Percentiles rank a stretch among this genome's conserved stretches.
Conservation (phyloP, 2,888 invertebrate species). For the Sericinus montela region DNA sequence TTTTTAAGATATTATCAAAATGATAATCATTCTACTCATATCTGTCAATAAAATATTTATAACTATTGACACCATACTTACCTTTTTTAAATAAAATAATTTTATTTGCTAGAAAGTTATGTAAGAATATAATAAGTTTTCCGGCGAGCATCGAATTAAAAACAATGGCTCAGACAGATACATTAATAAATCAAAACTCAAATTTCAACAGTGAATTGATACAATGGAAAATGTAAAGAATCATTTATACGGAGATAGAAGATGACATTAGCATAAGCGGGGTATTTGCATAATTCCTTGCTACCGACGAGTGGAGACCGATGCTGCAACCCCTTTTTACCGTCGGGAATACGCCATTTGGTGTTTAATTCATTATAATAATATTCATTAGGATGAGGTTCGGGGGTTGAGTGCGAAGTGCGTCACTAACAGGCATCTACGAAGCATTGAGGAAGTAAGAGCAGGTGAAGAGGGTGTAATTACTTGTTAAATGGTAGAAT, state of each 20-base stretch:
- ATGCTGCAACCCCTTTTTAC: slow-evolving; percentile 10
- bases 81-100: too few relatives aligned
- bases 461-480: not conserved
- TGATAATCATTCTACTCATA: too few relatives aligned
- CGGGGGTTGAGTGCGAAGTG: slow-evolving; percentile 3
- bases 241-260: slow-evolving; percentile 19
- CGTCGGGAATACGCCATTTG: slow-evolving; percentile 20
- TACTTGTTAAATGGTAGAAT: not conserved
- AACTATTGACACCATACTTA: too few relatives aligned
- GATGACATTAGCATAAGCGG: slow-evolving; percentile 22
- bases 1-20: too few relatives aligned
- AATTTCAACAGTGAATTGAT: slow-evolving; percentile 11
- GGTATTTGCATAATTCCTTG: slow-evolving; percentile 20
- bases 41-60: too few relatives aligned
- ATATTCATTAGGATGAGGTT: slow-evolving; percentile 22
- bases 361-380: slow-evolving; percentile 25
- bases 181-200: slow-evolving; percentile 16
- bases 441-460: not conserved
- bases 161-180: slow-evolving; percentile 6
- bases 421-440: not conserved
- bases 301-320: slow-evolving; percentile 1
- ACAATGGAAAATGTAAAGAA: slow-evolving; percentile 18
- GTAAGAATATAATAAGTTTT: not conserved
- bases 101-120: too few relatives aligned
- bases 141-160: not conserved